Evolutionary conservation across 2,888 invertebrate genomes (phyloP), one percentile per base, ranked within the genome.

Genomic region (Thumatha senex): DNA sequence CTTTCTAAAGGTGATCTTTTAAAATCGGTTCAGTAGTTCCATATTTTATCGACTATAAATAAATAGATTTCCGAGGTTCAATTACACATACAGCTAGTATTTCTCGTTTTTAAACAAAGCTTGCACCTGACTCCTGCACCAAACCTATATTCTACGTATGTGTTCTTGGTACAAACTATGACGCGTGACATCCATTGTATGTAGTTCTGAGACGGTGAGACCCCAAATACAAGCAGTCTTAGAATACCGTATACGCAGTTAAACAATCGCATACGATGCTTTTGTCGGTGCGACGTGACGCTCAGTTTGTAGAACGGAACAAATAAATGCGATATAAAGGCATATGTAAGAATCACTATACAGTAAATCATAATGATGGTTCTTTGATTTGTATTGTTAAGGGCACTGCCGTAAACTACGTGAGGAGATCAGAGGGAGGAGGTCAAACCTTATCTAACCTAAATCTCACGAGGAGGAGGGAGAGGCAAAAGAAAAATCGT

Each of bases 181-280:
- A 68, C 71, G 69, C 47, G 35, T 48, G 29, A 59, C 49, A 43
- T 51, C 39, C 50, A 58, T 61, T 59, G 39, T 45, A 48, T 31
- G 11, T 18, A 52, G 13, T 36, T 34, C 40, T 56, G 53, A 60
- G 52, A 48, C 54, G 18, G 18, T 24, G 18, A 24, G 18, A 24
- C 55, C 35, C 33, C 18, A 46, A n/a, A 50, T 63, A 57, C 48
- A 61, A 8, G 54, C 45, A 47, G 43, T 5, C 51, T 41, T 54
- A 46, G 50, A 51, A 46, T 53, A 51, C 57, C 54, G 57, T 70
- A 68, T 68, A 71, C 67, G 68, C 48, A 56, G 29, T 35, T 48
- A 15, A 45, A 74, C 75, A 72, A 71, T 66, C 52, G 70, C 55
- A 46, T 42, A 56, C 33, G 60, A 58, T 43, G 54, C 63, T 59